A percentile compares a stretch with the other conserved stretches of the same genome.
Conservation (phyloP, 2,888 invertebrate genomes). For the Pandemis cinnamomeana region DNA sequence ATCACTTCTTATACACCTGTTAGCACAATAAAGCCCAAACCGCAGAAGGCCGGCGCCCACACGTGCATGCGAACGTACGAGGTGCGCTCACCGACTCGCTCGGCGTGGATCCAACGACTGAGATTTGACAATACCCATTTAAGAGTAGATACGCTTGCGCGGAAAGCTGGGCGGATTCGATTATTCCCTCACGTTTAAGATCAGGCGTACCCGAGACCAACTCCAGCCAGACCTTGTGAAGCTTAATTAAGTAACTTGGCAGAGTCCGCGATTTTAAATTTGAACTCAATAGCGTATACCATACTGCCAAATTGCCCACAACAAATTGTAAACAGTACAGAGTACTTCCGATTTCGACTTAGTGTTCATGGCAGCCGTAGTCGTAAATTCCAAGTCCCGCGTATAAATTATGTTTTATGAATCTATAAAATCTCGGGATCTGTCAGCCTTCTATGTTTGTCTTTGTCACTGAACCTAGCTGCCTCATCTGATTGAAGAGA, state of each 20-base stretch:
- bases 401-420: constrained; percentile 2
- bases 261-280: not conserved
- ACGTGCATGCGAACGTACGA: not conserved
- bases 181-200: constrained; percentile 25
- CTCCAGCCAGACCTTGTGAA: constrained; percentile 14
- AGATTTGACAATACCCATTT: constrained; percentile 26
- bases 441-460: not conserved
- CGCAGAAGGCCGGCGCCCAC: constrained; percentile 34
- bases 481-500: not conserved
- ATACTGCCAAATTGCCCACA: not conserved
- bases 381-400: not conserved
- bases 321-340: not conserved
- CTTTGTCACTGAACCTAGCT: not conserved
- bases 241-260: constrained; percentile 4
- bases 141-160: constrained; percentile 33
- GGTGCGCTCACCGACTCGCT: constrained; percentile 15
- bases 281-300: not conserved
- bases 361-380: not conserved
- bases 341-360: not conserved
- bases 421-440: not conserved
- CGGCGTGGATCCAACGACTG: constrained; percentile 19
- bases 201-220: constrained; percentile 7
- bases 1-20: constrained; percentile 37
- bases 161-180: constrained; percentile 33
- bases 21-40: constrained; percentile 32